Percentiles rank a stretch among this genome's conserved stretches.
phyloP scores from a whole-genome alignment of 2,113 vertebrate species.

The Telmatochromis sp. region DNA sequence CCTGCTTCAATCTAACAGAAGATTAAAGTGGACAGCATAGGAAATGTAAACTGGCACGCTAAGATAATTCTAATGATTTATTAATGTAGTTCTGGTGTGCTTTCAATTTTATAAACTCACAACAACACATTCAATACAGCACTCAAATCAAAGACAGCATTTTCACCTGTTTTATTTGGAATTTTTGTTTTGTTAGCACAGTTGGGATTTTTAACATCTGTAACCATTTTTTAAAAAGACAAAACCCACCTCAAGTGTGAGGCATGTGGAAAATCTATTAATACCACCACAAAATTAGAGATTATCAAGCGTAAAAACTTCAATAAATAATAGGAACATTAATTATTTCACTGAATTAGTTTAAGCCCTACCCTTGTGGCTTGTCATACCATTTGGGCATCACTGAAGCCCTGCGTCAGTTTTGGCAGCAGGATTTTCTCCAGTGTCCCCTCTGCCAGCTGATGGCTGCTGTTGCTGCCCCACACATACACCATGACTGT shows the following conservation, averaged over 20 bases:
- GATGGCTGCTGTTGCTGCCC: conserved; percentile 81
- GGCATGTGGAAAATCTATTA: background rate
- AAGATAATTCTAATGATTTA: background rate
- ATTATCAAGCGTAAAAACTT: background rate
- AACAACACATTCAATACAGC: background rate
- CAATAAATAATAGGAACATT: background rate
- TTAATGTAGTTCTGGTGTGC: background rate
- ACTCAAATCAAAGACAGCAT: background rate
- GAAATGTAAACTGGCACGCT: background rate
- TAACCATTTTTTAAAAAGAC: background rate
- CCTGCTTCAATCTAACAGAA: conserved; percentile 74
- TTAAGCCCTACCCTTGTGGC: background rate
- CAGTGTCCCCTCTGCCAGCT: conserved; percentile 77
- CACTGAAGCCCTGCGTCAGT: conserved; percentile 75
- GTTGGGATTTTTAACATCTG: background rate
- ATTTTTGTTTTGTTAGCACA: background rate
- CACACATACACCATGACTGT: conserved; percentile 74
- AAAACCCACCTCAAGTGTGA: background rate
- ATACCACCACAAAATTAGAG: background rate
- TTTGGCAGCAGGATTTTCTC: conserved; percentile 80
- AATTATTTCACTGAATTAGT: background rate
- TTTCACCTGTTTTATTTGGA: background rate
- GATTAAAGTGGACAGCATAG: background rate
- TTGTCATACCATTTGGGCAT: conserved; percentile 72
- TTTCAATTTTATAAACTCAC: background rate